Evolutionary conservation across 2,888 invertebrate species (phyloP).

Genomic region (Spodoptera exigua): DNA sequence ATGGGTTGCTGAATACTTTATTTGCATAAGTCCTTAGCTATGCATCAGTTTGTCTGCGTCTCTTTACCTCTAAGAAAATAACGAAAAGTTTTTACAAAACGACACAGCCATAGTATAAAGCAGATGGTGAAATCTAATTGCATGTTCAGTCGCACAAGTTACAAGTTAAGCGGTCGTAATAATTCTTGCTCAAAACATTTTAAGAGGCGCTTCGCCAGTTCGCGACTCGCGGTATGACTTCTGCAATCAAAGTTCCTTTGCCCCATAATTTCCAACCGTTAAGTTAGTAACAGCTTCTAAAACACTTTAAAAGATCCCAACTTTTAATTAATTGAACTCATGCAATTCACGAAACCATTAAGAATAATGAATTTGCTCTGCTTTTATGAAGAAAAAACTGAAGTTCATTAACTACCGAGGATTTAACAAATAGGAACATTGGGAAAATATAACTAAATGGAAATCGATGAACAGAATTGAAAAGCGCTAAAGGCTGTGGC

Average conservation of each 20-base stretch:
- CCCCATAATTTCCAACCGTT: constrained; percentile 58
- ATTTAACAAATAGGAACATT: constrained; percentile 24
- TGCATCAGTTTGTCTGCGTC: too few species aligned
- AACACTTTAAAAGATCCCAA: constrained; percentile 60
- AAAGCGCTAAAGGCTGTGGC: constrained; percentile 44
- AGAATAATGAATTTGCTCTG: constrained; percentile 59
- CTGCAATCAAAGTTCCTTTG: constrained; percentile 52
- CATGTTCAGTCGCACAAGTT: constrained; percentile 31
- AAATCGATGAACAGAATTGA: constrained; percentile 60
- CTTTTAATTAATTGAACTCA: constrained; percentile 65
- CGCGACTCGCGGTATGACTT: constrained; percentile 30
- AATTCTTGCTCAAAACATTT: constrained; percentile 55
- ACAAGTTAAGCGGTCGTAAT: constrained; percentile 35
- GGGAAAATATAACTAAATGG: constrained; percentile 39
- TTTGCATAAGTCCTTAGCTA: too few species aligned
- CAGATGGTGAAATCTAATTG: constrained; percentile 30
- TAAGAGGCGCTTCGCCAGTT: constrained; percentile 44
- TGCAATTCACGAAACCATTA: constrained; percentile 61
- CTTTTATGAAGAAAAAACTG: constrained; percentile 51
- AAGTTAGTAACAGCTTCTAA: constrained; percentile 61
- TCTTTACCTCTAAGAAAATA: background rate
- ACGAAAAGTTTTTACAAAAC: background rate
- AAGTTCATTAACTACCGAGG: constrained; percentile 45
- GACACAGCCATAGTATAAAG: constrained; percentile 21
- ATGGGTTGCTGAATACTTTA: too few species aligned